phyloP scores from a whole-genome alignment of 2,797 vertebrate species.

The Syngnathus rostellatus region DNA sequence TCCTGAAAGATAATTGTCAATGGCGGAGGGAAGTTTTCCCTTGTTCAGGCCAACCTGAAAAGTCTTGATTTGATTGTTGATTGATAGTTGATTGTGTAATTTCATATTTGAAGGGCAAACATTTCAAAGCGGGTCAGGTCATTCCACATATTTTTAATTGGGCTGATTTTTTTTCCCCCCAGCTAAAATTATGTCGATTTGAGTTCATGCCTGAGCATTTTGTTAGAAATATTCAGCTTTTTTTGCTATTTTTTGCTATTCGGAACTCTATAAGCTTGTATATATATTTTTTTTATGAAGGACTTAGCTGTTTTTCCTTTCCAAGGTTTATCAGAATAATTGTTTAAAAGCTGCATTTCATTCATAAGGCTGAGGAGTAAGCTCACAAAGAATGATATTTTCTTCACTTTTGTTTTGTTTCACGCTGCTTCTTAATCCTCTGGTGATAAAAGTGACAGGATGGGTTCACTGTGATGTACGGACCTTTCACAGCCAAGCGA shows the following conservation, averaged over 20 bases:
- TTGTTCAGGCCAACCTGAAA: too few species aligned
- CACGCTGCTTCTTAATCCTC: slow-evolving; percentile 49
- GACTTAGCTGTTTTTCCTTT: neutral
- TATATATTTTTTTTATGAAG: neutral
- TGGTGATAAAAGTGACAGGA: slow-evolving; percentile 72
- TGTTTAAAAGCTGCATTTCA: neutral
- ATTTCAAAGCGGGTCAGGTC: neutral
- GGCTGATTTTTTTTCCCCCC: too few species aligned
- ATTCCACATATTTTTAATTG: neutral
- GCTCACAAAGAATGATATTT: slow-evolving; percentile 37
- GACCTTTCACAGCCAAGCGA: slow-evolving; percentile 62
- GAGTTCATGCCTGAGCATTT: too few species aligned
- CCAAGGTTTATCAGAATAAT: neutral
- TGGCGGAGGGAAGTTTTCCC: too few species aligned
- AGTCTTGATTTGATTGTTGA: too few species aligned
- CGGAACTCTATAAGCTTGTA: too few species aligned
- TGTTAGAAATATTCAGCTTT: neutral
- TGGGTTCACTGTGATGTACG: slow-evolving; percentile 69
- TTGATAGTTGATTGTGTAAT: too few species aligned
- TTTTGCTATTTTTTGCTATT: neutral
- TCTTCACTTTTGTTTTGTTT: slow-evolving; percentile 52
- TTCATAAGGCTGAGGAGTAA: neutral
- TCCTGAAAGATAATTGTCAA: too few species aligned
- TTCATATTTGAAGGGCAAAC: too few species aligned
- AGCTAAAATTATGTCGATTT: neutral